Percentiles rank a stretch among this genome's conserved stretches.
Conservation (phyloP, 2,113 vertebrate genomes). For the Poeciliopsis prolifica region DNA sequence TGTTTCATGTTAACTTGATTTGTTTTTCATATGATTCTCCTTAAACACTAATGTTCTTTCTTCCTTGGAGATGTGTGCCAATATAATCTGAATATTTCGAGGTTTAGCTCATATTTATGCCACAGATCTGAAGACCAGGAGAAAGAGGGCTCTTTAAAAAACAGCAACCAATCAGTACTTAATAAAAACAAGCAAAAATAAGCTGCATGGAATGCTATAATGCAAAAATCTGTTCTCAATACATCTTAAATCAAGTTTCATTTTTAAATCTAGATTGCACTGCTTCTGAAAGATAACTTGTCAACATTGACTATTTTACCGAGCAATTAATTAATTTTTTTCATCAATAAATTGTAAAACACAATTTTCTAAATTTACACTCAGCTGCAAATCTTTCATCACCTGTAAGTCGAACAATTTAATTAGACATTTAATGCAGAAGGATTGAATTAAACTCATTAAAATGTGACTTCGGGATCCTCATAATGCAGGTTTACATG, state of each 20-base stretch:
- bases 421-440: too few relatives aligned
- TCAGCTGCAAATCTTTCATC: background rate
- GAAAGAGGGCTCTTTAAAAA: background rate
- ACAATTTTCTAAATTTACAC: too few relatives aligned
- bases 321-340: background rate
- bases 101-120: background rate
- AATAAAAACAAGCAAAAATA: background rate
- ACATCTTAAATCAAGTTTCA: background rate
- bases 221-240: too few relatives aligned
- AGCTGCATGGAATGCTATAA: too few relatives aligned
- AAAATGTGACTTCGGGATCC: too few relatives aligned
- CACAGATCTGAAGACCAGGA: background rate
- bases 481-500: too few relatives aligned
- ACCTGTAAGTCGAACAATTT: background rate
- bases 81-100: background rate
- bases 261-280: background rate
- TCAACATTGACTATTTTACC: background rate
- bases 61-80: background rate
- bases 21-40: slow-evolving; percentile 28
- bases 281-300: background rate
- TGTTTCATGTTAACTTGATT: slow-evolving; percentile 43
- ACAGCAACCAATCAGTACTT: background rate
- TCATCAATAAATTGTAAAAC: too few relatives aligned
- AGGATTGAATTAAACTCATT: too few relatives aligned
- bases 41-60: slow-evolving; percentile 23